Evolutionary conservation across 1,140 invertebrate genomes (phyloP), one percentile per base, ranked within the genome.

Genomic region (Laupala kohalensis): DNA sequence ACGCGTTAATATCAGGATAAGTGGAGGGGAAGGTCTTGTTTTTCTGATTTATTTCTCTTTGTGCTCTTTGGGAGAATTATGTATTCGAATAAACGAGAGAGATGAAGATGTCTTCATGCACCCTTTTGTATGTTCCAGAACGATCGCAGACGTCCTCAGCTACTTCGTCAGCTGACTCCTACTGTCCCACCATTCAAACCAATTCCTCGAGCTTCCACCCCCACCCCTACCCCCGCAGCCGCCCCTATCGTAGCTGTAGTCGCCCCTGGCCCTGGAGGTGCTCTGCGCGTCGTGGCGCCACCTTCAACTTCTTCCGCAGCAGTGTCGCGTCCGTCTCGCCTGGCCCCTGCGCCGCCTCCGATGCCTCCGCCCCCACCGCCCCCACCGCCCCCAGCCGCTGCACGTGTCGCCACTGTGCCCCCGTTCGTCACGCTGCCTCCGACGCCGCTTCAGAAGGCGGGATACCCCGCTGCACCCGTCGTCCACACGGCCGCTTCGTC

Each of bases 131-230:
- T 53, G 37, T 53, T 53, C 0, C 37, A 53, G 37, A 53, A 15
- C 6, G 30, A 53, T n/a, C 1, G 37, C 4, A 53, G 37, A 53
- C 91, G 93, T 77, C 91, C 92, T 76, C 80, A 92, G 25, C 91
- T 90, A 63, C 92, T 93, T 76, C 84, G 86, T 72, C 89, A 93
- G 76, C 92, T 91, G 0, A 78, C 92, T 27, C 88, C 90, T 0
- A 92, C 91, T 78, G 75, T 88, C 70, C 91, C 92, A 78, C 81
- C 83, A 26, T 85, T 84, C 73, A 85, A 86, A 73, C 82, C 90
- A 71, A 83, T 90, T 73, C 90, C 67, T 6, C 70, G 70, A 15
- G 28, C 12, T 19, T 30, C 3, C 2, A 2, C 19, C 25, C 25
- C 62, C 12, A n/a, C n/a, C 70, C 77, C 80, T 80, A 74, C 75